Base-by-base conservation (phyloP, 2,113 vertebrate genomes). In the Trachemys scripta region DNA sequence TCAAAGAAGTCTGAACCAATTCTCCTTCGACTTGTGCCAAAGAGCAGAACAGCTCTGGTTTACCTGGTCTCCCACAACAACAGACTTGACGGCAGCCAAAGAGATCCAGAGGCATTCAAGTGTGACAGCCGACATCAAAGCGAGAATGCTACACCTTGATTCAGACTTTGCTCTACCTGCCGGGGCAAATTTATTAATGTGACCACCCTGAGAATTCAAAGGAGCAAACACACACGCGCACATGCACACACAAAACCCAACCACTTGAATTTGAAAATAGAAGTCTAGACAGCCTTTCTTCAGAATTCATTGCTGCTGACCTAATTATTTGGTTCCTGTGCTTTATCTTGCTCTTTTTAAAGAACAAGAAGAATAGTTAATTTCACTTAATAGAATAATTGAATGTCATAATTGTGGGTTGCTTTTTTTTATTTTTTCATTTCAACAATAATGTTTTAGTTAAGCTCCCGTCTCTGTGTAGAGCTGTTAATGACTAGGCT, bases 181-280 rank as follows among this genome's bases (percentile, higher is more conserved):
- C 98, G 19, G 98, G 98, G 98, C 98, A 98, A 98, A 98, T 97
- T 96, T 98, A 97, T 97, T 98, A 99, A 98, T 97, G 96, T 99
- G 99, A 98, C 99, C 99, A 99, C 98, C 98, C 98, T 95, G 98
- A 97, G 96, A 98, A 98, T 98, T 99, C 99, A 99, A 99, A 98
- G 98, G 92, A 98, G 94, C 93, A 56, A 95, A 97, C 6, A 85
- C 80, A 91, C 87, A 91, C 80, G 65, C 57, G 84, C 90, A 85
- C 88, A 80, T 62, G 20, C 92, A 59, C n/a, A 6, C 59, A 94
- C 87, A 90, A 86, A 97, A 42, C 81, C 89, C 95, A 95, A 47
- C 62, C 95, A 95, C 98, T 98, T 98, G 96, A 94, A 95, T 95
- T 91, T 97, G 96, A 96, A 98, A 98, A 98, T 97, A 98, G 96